Evolutionary conservation across 2,113 vertebrate species (phyloP).

Genomic region (Strix aluco): DNA sequence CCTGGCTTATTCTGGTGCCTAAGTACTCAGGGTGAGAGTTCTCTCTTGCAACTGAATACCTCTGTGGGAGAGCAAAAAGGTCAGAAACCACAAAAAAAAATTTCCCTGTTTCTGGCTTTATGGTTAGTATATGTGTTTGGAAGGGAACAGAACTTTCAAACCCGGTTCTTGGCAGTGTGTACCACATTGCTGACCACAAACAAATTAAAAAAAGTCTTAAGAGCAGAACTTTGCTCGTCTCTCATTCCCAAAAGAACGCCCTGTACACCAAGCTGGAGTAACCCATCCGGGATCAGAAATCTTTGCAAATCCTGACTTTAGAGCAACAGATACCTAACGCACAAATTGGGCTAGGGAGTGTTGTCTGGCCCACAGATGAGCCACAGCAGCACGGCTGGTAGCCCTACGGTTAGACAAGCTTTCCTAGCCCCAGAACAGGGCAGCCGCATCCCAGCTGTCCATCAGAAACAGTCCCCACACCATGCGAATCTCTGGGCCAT

Average conservation of each 20-base stretch:
- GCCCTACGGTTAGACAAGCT: rapidly evolving
- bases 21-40: neutral
- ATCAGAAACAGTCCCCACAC: neutral
- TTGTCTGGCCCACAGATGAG: neutral
- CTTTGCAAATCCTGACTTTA: neutral
- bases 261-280: neutral
- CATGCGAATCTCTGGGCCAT: neutral
- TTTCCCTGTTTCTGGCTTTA: neutral
- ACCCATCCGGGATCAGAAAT: neutral
- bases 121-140: neutral
- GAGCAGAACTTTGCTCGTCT: neutral
- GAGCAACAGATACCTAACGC: neutral
- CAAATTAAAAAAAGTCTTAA: neutral
- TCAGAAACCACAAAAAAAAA: neutral
- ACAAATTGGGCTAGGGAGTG: rapidly evolving
- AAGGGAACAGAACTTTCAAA: neutral
- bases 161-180: neutral
- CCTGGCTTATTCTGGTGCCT: rapidly evolving
- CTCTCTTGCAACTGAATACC: neutral
- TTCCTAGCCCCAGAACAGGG: neutral
- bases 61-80: neutral
- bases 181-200: neutral
- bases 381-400: neutral
- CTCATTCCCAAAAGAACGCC: neutral
- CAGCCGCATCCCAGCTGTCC: rapidly evolving